These are phyloP conservation scores for Tenthredo notha DNA, from an alignment of 2,888 invertebrate species.

Conservation along the genomic window DNA sequence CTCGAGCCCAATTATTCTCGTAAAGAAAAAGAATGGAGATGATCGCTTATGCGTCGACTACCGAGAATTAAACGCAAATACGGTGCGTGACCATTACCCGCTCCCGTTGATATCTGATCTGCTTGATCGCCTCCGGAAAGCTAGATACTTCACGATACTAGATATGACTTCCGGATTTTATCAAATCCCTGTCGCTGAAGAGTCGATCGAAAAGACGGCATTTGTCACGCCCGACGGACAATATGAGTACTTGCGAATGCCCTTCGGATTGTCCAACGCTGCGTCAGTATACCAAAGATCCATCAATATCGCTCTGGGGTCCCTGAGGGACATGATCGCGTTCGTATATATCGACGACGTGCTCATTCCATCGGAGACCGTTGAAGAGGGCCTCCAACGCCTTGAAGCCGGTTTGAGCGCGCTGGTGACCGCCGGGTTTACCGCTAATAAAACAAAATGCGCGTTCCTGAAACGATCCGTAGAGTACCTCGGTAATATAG, in stretches of 20 bases:
- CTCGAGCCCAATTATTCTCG: background rate
- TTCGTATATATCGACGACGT: background rate
- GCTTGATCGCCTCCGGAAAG: conserved; percentile 62
- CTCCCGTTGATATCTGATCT: conserved; percentile 66
- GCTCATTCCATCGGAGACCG: background rate
- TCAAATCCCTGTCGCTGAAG: conserved; percentile 66
- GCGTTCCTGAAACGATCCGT: background rate
- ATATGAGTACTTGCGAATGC: conserved; percentile 3
- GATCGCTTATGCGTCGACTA: background rate
- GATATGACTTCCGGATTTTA: conserved; percentile 67
- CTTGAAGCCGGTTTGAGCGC: background rate
- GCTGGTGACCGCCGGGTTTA: background rate
- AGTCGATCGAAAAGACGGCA: conserved; percentile 57
- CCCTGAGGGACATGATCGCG: background rate
- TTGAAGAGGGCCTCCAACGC: background rate
- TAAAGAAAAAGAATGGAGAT: no score
- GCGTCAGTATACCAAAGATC: conserved; percentile 39
- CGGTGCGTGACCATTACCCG: conserved; percentile 64
- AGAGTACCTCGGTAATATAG: conserved; percentile 3
- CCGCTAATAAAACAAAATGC: background rate
- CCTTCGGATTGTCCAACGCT: background rate
- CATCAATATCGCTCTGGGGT: background rate
- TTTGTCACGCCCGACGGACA: conserved; percentile 58
- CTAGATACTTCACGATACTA: conserved; percentile 63
- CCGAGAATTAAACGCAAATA: conserved; percentile 62